A percentile compares a stretch with the other conserved stretches of the same genome.
Conservation (phyloP, 1,140 invertebrate genomes). For the Drosophila mojavensis region DNA sequence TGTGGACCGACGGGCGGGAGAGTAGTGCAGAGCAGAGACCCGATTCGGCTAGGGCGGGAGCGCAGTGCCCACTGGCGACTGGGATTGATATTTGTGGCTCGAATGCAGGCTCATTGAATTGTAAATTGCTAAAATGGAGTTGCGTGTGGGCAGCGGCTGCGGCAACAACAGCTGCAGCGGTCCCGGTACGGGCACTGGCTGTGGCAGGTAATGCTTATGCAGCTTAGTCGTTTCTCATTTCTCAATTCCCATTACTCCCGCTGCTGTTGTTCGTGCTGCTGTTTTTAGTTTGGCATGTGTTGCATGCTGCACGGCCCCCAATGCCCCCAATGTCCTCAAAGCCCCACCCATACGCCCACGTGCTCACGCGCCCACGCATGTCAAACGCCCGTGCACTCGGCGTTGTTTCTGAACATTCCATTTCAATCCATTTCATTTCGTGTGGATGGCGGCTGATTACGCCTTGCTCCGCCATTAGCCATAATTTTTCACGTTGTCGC, state of each 20-base stretch:
- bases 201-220: slow-evolving; percentile 27
- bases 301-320: slow-evolving; percentile 1
- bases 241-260: slow-evolving; percentile 16
- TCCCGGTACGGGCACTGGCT: slow-evolving; percentile 1
- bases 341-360: background rate
- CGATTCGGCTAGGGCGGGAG: too few relatives aligned
- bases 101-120: slow-evolving; percentile 26
- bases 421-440: background rate
- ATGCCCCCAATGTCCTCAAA: background rate
- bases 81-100: background rate
- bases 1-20: background rate
- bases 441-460: background rate
- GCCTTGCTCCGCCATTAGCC: background rate
- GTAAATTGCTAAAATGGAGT: slow-evolving; percentile 25
- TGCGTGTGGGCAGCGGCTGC: background rate
- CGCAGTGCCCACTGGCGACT: background rate
- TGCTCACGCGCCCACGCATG: background rate
- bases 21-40: too few relatives aligned
- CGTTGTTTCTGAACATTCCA: background rate
- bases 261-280: slow-evolving; percentile 1
- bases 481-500: background rate
- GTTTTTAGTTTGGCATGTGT: background rate
- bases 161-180: too few relatives aligned
- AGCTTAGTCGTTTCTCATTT: slow-evolving; percentile 19
- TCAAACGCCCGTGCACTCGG: background rate